Evolutionary conservation across 1,140 invertebrate genomes (phyloP).

Genomic region (Bombus sibiricus): DNA sequence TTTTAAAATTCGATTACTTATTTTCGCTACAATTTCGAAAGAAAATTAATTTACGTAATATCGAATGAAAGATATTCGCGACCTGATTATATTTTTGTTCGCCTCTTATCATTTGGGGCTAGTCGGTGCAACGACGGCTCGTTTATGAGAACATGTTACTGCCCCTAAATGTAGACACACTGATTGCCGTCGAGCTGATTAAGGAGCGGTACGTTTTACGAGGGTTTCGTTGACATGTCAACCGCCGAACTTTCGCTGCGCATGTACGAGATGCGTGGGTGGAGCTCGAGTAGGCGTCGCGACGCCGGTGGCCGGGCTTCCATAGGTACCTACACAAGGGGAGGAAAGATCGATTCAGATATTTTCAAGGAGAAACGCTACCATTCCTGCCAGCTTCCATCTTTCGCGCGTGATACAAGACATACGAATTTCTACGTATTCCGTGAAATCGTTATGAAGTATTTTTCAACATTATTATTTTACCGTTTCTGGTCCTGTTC

Average conservation of each 20-base stretch:
- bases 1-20: not conserved
- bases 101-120: not conserved
- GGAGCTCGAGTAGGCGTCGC: constrained; percentile 66
- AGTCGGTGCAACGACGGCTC: constrained; percentile 1
- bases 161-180: constrained; percentile 10
- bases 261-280: constrained; percentile 64
- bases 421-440: not conserved
- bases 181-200: constrained; percentile 68
- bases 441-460: not conserved
- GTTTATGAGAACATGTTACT: constrained; percentile 28
- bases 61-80: not conserved
- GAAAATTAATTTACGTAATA: too few species aligned
- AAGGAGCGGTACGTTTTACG: constrained; percentile 73
- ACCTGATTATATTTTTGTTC: too few species aligned
- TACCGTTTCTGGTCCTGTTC: not conserved
- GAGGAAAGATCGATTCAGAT: constrained; percentile 54
- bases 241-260: constrained; percentile 56
- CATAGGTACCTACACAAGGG: constrained; percentile 48
- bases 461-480: not conserved
- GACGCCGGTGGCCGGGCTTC: constrained; percentile 62
- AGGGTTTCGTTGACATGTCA: constrained; percentile 75
- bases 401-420: not conserved
- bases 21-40: too few species aligned
- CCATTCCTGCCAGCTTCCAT: constrained; percentile 38
- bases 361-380: constrained; percentile 54